phyloP scores from a whole-genome alignment of 2,113 vertebrate species.

The Urocitellus parryii region DNA sequence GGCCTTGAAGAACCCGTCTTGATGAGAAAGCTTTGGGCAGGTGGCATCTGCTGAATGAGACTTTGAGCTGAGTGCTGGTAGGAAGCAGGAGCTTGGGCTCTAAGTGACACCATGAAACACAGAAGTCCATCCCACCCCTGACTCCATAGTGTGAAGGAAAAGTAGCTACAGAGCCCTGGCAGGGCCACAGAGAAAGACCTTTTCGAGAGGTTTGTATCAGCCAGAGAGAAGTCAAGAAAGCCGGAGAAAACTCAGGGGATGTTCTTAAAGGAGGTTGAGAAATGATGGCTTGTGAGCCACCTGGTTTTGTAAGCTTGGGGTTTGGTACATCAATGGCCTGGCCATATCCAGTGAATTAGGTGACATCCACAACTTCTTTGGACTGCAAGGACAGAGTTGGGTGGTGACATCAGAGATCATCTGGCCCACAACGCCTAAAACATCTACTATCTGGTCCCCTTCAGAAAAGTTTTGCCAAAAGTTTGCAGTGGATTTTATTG shows the following conservation, averaged over 20 bases:
- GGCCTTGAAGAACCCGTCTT: background rate
- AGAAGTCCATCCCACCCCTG: background rate
- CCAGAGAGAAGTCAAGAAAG: background rate
- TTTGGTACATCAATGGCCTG: no score
- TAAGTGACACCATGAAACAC: background rate
- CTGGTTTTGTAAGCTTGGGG: background rate
- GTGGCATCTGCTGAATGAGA: background rate
- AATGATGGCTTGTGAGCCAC: fast-evolving
- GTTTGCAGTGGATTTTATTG: background rate
- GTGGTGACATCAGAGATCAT: background rate
- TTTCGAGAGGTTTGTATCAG: background rate
- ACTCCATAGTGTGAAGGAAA: background rate
- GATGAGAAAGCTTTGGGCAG: background rate
- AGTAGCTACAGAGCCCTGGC: background rate
- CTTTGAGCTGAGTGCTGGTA: background rate
- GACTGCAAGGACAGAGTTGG: background rate
- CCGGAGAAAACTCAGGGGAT: background rate
- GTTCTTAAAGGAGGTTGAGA: background rate
- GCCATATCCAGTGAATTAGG: background rate
- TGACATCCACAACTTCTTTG: background rate
- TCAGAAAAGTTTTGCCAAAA: background rate
- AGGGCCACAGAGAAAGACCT: background rate
- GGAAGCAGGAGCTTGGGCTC: background rate
- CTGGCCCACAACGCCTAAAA: background rate
- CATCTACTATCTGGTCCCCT: background rate